A percentile compares a stretch with the other conserved stretches of the same genome.
Evolutionary conservation across 2,113 vertebrate species (phyloP).

Genomic region (Stictonetta naevosa): DNA sequence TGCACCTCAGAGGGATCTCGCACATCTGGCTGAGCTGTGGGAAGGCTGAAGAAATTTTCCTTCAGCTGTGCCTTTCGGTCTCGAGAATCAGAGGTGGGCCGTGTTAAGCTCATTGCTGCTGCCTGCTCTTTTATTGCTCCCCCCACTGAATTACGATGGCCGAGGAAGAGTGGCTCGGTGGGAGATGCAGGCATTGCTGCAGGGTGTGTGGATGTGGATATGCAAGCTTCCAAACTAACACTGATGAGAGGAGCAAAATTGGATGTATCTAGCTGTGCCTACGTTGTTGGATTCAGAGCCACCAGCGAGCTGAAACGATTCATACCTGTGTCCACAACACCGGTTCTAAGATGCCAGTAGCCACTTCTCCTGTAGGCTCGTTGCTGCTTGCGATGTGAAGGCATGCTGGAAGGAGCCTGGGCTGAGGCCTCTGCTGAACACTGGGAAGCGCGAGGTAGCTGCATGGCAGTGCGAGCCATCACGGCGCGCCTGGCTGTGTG

Average conservation of each 20-base stretch:
- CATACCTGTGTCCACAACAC: background rate
- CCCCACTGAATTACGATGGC: background rate
- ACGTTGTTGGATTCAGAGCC: background rate
- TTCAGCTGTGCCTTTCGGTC: background rate
- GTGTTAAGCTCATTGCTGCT: accelerated
- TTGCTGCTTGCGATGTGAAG: background rate
- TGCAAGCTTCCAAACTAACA: background rate
- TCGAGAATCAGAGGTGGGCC: background rate
- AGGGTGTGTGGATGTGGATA: accelerated
- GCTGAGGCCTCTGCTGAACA: background rate
- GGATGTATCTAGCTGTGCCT: background rate
- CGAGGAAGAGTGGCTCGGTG: background rate
- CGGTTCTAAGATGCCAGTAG: accelerated
- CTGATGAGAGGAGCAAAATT: background rate
- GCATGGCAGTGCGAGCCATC: background rate
- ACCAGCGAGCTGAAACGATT: background rate
- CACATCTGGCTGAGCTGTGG: conserved; percentile 18
- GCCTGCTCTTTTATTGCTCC: background rate
- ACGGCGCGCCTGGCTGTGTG: background rate
- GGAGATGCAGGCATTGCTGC: background rate
- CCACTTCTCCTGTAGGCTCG: accelerated
- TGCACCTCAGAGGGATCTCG: background rate
- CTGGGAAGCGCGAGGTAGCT: background rate
- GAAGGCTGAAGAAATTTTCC: conserved; percentile 6
- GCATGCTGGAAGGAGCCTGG: background rate